These are phyloP conservation scores for Aradophagus sp. DNA, from an alignment of 1,140 invertebrate genomes.

Conservation along the genomic window DNA sequence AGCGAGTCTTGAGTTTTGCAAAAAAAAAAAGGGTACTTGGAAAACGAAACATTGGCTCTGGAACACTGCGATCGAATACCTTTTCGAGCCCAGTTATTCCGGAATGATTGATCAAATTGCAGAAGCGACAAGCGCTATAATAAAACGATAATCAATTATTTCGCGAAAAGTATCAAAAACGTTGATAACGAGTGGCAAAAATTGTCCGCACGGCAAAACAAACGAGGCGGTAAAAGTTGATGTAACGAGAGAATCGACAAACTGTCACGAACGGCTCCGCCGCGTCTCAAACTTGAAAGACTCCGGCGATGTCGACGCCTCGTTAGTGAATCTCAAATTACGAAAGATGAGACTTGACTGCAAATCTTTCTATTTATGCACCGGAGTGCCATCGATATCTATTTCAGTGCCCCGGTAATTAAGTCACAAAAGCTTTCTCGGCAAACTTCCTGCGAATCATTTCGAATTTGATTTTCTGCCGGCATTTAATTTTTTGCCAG, in stretches of 20 bases:
- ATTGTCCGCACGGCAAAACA: constrained; percentile 19
- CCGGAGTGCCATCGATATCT: constrained; percentile 21
- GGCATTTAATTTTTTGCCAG: too few relatives aligned
- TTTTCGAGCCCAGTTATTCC: too few relatives aligned
- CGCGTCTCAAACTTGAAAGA: constrained; percentile 47
- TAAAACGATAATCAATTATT: constrained; percentile 42
- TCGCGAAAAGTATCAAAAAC: constrained; percentile 22
- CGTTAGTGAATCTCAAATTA: constrained; percentile 54
- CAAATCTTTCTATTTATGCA: constrained; percentile 51
- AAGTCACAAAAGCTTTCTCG: constrained; percentile 15
- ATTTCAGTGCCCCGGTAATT: constrained; percentile 45
- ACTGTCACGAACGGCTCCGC: constrained; percentile 34
- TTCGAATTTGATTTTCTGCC: constrained; percentile 24
- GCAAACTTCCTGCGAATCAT: constrained; percentile 6
- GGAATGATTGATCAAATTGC: constrained; percentile 41
- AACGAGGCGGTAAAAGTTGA: constrained; percentile 29
- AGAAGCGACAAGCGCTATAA: constrained; percentile 22
- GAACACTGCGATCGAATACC: constrained; percentile 11
- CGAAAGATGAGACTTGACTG: constrained; percentile 41
- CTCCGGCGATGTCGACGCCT: constrained; percentile 31
- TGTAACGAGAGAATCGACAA: constrained; percentile 47
- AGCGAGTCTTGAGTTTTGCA: too few relatives aligned
- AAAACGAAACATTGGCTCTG: too few relatives aligned
- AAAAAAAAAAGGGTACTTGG: too few relatives aligned
- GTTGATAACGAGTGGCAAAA: constrained; percentile 36